Evolutionary conservation across 2,113 vertebrate species (phyloP).

Genomic region (Aspiorhynchus laticeps): DNA sequence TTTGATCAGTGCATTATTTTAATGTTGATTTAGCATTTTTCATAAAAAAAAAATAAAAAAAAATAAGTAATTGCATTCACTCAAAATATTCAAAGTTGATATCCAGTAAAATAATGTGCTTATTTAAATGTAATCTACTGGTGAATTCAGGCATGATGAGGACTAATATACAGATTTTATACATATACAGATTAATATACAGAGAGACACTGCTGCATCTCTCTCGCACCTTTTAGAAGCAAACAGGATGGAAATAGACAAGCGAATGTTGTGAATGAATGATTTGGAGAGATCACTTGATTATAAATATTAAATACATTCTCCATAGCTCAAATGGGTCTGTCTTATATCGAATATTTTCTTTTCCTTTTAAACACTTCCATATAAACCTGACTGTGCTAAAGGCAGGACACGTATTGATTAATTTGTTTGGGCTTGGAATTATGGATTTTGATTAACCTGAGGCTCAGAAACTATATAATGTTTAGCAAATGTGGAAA

Average conservation of each 20-base stretch:
- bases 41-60: too few relatives aligned
- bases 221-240: background rate
- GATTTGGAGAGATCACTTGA: background rate
- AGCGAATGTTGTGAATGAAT: background rate
- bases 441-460: background rate
- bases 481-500: background rate
- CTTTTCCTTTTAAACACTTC: background rate
- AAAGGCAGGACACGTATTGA: background rate
- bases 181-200: too few relatives aligned
- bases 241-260: background rate
- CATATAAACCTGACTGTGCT: background rate
- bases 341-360: background rate
- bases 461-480: background rate
- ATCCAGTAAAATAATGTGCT: too few relatives aligned
- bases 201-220: background rate
- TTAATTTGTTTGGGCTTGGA: background rate
- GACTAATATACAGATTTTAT: too few relatives aligned
- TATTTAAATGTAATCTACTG: too few relatives aligned
- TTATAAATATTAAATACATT: background rate
- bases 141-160: too few relatives aligned
- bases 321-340: background rate
- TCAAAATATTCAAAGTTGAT: too few relatives aligned
- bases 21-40: too few relatives aligned
- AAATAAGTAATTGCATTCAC: too few relatives aligned
- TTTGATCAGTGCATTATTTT: too few relatives aligned